A percentile compares a stretch with the other conserved stretches of the same genome.
These are phyloP conservation scores for Steatornis caripensis DNA, from an alignment of 2,113 vertebrate genomes.

Conservation along the genomic window DNA sequence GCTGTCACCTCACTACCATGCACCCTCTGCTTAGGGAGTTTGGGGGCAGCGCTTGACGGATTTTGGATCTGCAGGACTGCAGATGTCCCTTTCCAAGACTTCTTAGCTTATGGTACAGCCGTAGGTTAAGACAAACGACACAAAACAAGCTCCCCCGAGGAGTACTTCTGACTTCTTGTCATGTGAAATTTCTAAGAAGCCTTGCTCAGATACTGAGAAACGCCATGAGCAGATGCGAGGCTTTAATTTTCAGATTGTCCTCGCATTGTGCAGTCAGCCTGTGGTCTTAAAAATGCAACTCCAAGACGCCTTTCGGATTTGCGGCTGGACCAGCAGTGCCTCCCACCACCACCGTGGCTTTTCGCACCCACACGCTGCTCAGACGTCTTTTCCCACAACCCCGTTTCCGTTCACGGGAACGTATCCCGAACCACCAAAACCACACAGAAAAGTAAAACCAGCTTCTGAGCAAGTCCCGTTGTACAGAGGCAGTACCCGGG, in stretches of 20 bases:
- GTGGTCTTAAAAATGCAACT: neutral
- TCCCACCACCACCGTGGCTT: neutral
- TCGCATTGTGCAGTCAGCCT: neutral
- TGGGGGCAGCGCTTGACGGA: neutral
- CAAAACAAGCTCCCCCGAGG: neutral
- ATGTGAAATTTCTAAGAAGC: neutral
- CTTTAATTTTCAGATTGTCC: neutral
- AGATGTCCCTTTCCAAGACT: neutral
- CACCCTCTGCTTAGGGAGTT: neutral
- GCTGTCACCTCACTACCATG: neutral
- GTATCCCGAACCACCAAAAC: neutral
- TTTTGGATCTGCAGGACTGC: neutral
- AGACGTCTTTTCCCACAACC: neutral
- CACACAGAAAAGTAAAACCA: neutral
- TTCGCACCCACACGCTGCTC: rapidly evolving
- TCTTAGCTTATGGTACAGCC: neutral
- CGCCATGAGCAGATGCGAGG: neutral
- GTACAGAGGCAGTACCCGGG: neutral
- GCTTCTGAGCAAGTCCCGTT: neutral
- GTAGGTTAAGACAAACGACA: neutral
- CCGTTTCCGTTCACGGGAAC: rapidly evolving
- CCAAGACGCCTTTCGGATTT: neutral
- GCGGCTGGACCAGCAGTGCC: neutral
- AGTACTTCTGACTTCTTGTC: neutral
- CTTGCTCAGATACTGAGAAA: neutral